These are phyloP conservation scores for Erpobdella octoculata DNA, from an alignment of 2,888 invertebrate species.

Conservation along the genomic window DNA sequence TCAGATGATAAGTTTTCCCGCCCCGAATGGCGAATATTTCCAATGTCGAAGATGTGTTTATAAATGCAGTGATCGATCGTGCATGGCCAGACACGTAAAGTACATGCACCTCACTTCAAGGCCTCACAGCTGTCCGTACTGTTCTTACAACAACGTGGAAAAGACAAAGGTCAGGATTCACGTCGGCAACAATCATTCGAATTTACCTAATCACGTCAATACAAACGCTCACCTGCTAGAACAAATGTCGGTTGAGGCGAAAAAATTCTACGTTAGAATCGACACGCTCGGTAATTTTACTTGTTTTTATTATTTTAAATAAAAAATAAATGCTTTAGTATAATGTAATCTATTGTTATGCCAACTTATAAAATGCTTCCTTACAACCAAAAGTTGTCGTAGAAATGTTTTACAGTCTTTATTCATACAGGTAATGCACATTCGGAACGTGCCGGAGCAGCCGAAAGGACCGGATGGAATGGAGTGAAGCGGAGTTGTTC, in stretches of 20 bases:
- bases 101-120: conserved; percentile 34
- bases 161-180: conserved; percentile 35
- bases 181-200: conserved; percentile 20
- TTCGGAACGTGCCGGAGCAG: too few relatives aligned
- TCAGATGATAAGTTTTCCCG: background rate
- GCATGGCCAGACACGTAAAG: conserved; percentile 36
- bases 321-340: too few relatives aligned
- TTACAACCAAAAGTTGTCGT: too few relatives aligned
- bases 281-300: conserved; percentile 6
- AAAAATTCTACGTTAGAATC: conserved; percentile 21
- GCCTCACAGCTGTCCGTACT: conserved; percentile 36
- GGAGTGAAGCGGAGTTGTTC: too few relatives aligned
- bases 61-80: conserved; percentile 34
- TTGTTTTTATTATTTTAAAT: too few relatives aligned
- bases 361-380: too few relatives aligned
- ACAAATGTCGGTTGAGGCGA: conserved; percentile 27
- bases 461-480: too few relatives aligned
- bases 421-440: too few relatives aligned
- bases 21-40: conserved; percentile 23
- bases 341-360: too few relatives aligned
- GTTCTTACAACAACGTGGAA: conserved; percentile 35
- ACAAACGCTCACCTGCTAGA: conserved; percentile 25
- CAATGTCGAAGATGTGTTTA: conserved; percentile 33
- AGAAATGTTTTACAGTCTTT: too few relatives aligned
- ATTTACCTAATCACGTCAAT: conserved; percentile 9